These are phyloP conservation scores for Globodera rostochiensis DNA, from an alignment of 1,140 invertebrate genomes.

Conservation along the genomic window DNA sequence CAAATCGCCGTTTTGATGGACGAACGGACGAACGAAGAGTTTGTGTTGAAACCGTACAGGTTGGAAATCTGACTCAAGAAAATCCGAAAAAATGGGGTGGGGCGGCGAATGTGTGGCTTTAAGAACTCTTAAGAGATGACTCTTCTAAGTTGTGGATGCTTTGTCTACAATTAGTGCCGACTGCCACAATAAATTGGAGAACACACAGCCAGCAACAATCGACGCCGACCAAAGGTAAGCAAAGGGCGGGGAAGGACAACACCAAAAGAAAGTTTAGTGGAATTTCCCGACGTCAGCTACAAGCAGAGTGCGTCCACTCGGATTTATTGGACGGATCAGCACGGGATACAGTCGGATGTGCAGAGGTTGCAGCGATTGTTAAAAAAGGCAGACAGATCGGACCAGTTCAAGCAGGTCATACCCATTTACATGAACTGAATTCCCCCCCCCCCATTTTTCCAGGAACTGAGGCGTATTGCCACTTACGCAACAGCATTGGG, in stretches of 20 bases:
- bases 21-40: slow-evolving; percentile 28
- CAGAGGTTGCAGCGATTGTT: slow-evolving; percentile 25
- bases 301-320: slow-evolving; percentile 26
- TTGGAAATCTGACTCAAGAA: neutral
- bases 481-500: slow-evolving; percentile 38
- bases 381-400: slow-evolving; percentile 31
- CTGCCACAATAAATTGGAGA: neutral
- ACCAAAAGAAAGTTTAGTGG: slow-evolving; percentile 5
- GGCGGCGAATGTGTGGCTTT: neutral
- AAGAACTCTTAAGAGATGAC: slow-evolving; percentile 32
- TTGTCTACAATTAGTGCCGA: slow-evolving; percentile 20
- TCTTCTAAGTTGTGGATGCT: slow-evolving; percentile 38
- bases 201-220: neutral
- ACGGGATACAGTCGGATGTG: slow-evolving; percentile 39
- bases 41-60: slow-evolving; percentile 38
- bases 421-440: neutral
- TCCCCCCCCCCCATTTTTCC: slow-evolving; percentile 26
- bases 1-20: slow-evolving; percentile 37
- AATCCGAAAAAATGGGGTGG: neutral
- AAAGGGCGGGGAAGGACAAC: neutral
- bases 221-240: neutral
- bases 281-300: slow-evolving; percentile 36
- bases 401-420: slow-evolving; percentile 42
- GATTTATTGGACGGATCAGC: slow-evolving; percentile 38
- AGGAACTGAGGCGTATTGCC: slow-evolving; percentile 31